Conservation (phyloP, 2,888 invertebrate species). For the Cephus pulcher region DNA sequence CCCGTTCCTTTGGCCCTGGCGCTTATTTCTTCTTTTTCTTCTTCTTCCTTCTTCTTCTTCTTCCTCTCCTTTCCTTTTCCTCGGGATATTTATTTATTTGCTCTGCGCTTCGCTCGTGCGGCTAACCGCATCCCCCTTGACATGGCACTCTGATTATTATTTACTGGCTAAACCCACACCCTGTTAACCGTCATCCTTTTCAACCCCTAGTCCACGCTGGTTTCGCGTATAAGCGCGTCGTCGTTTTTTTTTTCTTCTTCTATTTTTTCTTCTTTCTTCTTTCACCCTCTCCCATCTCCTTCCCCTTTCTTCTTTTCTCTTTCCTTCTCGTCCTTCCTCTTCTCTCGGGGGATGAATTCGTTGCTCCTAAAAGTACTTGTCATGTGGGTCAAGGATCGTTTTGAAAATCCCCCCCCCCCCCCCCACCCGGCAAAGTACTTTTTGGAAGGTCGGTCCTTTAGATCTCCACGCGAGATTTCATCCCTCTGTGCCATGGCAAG, state of each 20-base stretch:
- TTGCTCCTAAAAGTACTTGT: not conserved
- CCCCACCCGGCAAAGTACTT: not conserved
- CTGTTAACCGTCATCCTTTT: not conserved
- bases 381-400: not conserved
- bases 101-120: not conserved
- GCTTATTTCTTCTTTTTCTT: not conserved
- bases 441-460: not conserved
- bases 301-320: not conserved
- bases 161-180: not conserved
- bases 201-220: not conserved
- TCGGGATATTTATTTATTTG: not conserved
- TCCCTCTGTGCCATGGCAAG: not conserved
- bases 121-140: not conserved
- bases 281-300: not conserved
- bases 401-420: not conserved
- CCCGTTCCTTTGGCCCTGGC: not conserved
- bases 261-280: not conserved
- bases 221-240: not conserved
- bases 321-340: not conserved
- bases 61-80: not conserved
- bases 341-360: not conserved
- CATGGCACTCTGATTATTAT: not conserved
- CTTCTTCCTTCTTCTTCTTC: no score
- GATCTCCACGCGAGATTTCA: not conserved
- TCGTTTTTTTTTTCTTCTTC: not conserved